Conservation (phyloP, 1,140 invertebrate species). For the Lepidurus couesii region DNA sequence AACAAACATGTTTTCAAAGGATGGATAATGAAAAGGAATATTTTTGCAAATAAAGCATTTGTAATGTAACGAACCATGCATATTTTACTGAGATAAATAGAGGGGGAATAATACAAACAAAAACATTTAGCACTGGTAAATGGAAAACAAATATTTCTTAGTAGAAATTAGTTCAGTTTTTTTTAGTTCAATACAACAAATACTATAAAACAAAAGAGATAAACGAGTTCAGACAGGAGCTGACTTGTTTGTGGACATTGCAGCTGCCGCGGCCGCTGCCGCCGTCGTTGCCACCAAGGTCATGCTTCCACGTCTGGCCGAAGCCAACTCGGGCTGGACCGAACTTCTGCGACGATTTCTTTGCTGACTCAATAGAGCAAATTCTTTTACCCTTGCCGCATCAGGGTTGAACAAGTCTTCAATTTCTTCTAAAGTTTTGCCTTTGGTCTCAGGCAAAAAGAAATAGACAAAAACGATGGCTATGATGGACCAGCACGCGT, state of each 20-base stretch:
- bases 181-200: no score
- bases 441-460: conserved; percentile 36
- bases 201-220: no score
- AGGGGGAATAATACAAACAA: no score
- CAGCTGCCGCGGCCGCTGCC: not conserved
- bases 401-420: conserved; percentile 24
- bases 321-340: not conserved
- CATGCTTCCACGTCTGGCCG: not conserved
- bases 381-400: not conserved
- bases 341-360: not conserved
- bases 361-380: not conserved
- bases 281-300: not conserved
- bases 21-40: no score
- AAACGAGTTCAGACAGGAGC: not conserved
- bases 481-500: conserved; percentile 44
- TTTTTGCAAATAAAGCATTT: no score
- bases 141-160: no score
- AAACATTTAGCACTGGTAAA: no score
- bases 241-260: not conserved
- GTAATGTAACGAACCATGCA: no score
- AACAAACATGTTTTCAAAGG: no score
- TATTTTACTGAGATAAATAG: no score
- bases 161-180: no score
- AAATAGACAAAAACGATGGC: conserved; percentile 46
- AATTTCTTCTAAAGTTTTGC: conserved; percentile 35